Conservation (phyloP, 2,113 vertebrate genomes). For the Macroglossus sobrinus region DNA sequence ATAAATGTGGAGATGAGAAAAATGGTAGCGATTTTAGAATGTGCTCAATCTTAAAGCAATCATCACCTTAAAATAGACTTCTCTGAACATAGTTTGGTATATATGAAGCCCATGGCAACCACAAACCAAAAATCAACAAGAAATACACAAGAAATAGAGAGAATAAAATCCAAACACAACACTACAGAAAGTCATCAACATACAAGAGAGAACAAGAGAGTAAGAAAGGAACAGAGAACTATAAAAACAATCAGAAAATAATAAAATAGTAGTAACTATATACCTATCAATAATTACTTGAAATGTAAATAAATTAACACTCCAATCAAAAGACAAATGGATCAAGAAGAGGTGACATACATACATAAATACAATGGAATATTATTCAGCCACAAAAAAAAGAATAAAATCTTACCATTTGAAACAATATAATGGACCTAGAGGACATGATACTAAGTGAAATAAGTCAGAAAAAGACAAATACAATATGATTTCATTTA, state of each 20-base stretch:
- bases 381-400: neutral
- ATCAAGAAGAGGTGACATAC: neutral
- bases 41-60: neutral
- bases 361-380: neutral
- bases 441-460: neutral
- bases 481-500: neutral
- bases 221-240: neutral
- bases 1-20: neutral
- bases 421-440: neutral
- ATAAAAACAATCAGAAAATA: neutral
- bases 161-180: neutral
- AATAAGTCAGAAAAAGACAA: neutral
- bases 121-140: neutral
- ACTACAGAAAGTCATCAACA: neutral
- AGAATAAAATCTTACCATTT: neutral
- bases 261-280: neutral
- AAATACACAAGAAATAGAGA: no score
- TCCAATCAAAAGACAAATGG: neutral
- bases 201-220: neutral
- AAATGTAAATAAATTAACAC: neutral
- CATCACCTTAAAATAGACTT: neutral
- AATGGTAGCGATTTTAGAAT: neutral
- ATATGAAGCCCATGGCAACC: neutral
- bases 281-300: neutral
- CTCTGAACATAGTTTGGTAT: neutral